phyloP scores from a whole-genome alignment of 2,113 vertebrate genomes.

The Gorilla gorilla region DNA sequence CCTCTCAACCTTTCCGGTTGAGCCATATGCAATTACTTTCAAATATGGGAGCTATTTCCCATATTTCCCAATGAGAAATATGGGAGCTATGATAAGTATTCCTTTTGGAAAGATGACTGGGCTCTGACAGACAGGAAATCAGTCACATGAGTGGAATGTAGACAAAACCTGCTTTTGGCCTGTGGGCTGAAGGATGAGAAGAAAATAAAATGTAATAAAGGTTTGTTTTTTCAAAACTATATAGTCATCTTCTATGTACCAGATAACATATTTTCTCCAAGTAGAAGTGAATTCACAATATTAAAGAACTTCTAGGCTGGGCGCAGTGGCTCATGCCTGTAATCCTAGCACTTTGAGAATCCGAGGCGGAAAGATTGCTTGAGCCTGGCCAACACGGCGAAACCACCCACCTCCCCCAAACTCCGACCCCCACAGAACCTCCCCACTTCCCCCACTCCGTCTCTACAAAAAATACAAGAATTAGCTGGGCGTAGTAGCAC shows the following conservation, averaged over 20 bases:
- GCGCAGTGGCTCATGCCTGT: too few species aligned
- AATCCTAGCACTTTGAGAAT: too few species aligned
- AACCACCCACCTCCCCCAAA: too few species aligned
- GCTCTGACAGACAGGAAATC: background rate
- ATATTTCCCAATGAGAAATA: background rate
- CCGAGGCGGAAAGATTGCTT: too few species aligned
- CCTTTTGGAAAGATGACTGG: background rate
- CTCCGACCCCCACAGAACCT: too few species aligned
- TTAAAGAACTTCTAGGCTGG: background rate
- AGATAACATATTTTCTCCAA: slow-evolving; percentile 1
- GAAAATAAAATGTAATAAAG: background rate
- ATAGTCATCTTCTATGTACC: background rate
- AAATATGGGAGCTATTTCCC: background rate
- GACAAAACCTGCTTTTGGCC: background rate
- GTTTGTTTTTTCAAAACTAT: background rate
- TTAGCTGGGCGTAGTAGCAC: too few species aligned
- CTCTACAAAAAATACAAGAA: too few species aligned
- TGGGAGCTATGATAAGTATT: background rate
- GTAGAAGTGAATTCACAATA: slow-evolving; percentile 45
- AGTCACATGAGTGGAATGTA: background rate
- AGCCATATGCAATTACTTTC: background rate
- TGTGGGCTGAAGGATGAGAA: background rate
- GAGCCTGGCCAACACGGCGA: too few species aligned
- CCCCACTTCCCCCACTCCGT: too few species aligned
- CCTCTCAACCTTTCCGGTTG: background rate